A percentile compares a stretch with the other conserved stretches of the same genome.
These are phyloP conservation scores for Tachypleus tridentatus DNA, from an alignment of 1,140 invertebrate genomes.

Conservation along the genomic window DNA sequence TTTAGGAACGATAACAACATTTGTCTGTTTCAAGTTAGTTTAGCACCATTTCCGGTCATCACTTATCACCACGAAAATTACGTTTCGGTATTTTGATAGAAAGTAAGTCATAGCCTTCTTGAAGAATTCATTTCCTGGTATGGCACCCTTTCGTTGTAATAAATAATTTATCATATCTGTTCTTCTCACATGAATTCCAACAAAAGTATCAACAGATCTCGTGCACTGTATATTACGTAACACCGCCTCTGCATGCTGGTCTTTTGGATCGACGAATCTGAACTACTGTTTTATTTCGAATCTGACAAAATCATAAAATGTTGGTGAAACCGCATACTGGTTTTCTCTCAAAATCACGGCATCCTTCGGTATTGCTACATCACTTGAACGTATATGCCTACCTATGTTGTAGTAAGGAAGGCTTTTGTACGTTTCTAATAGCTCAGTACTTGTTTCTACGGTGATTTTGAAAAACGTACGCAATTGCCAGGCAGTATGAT, in stretches of 20 bases:
- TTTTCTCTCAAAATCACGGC: neutral
- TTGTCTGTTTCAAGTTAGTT: constrained; percentile 25
- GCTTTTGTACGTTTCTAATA: neutral
- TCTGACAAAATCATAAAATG: neutral
- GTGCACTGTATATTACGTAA: neutral
- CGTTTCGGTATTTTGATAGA: too few species aligned
- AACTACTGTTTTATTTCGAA: neutral
- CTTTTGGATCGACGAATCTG: neutral
- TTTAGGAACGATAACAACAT: constrained; percentile 14
- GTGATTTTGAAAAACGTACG: neutral
- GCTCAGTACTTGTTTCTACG: neutral
- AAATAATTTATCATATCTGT: too few species aligned
- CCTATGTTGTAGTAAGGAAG: neutral
- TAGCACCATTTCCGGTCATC: constrained; percentile 49
- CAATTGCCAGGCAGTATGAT: neutral
- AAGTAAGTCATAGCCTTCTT: too few species aligned
- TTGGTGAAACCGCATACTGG: neutral
- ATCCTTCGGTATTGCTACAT: neutral
- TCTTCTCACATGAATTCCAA: constrained; percentile 28
- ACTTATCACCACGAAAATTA: constrained; percentile 35
- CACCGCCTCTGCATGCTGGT: neutral
- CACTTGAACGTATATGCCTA: neutral
- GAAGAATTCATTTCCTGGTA: too few species aligned
- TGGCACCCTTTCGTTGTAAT: too few species aligned
- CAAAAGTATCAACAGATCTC: constrained; percentile 23